A percentile compares a stretch with the other conserved stretches of the same genome.
phyloP scores from a whole-genome alignment of 2,888 invertebrate species.

The Pristionchus fissidentatus region DNA sequence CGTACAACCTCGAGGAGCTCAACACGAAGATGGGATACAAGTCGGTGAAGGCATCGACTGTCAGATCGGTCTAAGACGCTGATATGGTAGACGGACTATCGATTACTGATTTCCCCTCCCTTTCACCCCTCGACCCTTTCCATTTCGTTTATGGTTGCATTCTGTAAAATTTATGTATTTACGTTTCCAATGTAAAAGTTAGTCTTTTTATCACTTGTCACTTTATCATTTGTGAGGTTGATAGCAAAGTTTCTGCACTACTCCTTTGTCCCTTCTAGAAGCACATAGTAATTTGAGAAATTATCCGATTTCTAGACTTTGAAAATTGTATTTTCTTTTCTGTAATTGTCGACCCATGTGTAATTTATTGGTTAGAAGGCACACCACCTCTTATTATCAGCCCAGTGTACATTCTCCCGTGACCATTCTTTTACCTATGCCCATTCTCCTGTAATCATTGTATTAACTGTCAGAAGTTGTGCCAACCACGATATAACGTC shows the following conservation, averaged over 20 bases:
- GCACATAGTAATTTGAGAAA: neutral
- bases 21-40: conserved; percentile 18
- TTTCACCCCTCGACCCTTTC: neutral
- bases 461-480: too few species aligned
- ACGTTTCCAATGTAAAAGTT: neutral
- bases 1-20: conserved; percentile 21
- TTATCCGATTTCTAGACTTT: too few species aligned
- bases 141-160: too few species aligned
- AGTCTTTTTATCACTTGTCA: neutral
- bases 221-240: neutral
- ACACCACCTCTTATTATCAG: too few species aligned
- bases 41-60: neutral
- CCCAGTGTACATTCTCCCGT: too few species aligned
- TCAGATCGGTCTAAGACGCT: conserved; percentile 22
- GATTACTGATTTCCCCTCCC: neutral
- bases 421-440: too few species aligned
- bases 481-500: too few species aligned
- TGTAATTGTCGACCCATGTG: too few species aligned
- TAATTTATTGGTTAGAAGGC: too few species aligned
- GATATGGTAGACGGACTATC: neutral
- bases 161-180: neutral
- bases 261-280: neutral
- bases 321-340: too few species aligned
- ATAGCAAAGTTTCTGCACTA: neutral
- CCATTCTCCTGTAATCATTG: too few species aligned